Evolutionary conservation across 2,797 vertebrate species (phyloP).

Genomic region (Crenuchus spilurus): DNA sequence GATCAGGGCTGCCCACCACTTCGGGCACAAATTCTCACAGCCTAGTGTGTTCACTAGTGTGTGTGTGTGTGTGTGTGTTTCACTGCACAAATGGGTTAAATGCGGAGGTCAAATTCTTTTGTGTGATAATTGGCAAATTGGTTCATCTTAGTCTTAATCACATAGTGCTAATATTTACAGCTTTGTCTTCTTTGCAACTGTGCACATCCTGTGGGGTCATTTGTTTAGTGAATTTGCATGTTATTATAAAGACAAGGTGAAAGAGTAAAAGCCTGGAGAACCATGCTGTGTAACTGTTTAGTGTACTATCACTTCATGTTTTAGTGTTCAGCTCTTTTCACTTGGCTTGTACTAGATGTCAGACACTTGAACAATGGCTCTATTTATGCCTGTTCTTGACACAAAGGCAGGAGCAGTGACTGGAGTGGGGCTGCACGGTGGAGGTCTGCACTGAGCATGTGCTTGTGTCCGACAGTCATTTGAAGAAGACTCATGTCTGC

Average conservation of each 20-base stretch:
- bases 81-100: too few relatives aligned
- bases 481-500: constrained; percentile 27
- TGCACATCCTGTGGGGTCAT: too few relatives aligned
- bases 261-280: neutral
- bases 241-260: neutral
- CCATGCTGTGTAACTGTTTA: neutral
- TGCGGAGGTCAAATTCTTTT: too few relatives aligned
- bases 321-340: constrained; percentile 29
- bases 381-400: constrained; percentile 55
- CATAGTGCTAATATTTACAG: too few relatives aligned
- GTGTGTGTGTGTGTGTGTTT: too few relatives aligned
- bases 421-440: constrained; percentile 48
- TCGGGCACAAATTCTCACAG: too few relatives aligned
- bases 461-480: constrained; percentile 39
- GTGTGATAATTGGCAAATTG: too few relatives aligned
- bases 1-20: too few relatives aligned
- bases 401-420: constrained; percentile 48
- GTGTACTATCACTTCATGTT: constrained; percentile 14
- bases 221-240: too few relatives aligned
- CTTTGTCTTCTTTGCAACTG: too few relatives aligned
- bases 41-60: too few relatives aligned
- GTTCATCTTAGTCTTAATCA: too few relatives aligned
- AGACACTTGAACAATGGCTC: constrained; percentile 59
- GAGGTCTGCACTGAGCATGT: constrained; percentile 47
- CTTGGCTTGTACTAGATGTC: constrained; percentile 34